These are phyloP conservation scores for Brachypteracias leptosomus DNA, from an alignment of 2,113 vertebrate species.

Conservation along the genomic window DNA sequence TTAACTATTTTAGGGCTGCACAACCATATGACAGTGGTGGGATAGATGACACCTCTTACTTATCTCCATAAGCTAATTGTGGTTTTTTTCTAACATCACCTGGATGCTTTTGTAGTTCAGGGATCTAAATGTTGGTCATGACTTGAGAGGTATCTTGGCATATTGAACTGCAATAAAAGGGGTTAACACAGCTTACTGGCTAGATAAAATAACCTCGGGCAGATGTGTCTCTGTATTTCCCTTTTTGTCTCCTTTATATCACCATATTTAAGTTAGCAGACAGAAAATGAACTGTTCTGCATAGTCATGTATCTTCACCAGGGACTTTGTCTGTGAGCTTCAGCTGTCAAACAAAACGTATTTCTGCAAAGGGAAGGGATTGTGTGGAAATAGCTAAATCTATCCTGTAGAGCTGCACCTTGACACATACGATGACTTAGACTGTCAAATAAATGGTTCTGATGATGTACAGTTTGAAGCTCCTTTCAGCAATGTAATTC, in stretches of 20 bases:
- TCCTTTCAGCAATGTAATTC: slow-evolving; percentile 34
- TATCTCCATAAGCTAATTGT: not conserved
- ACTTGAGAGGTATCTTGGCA: not conserved
- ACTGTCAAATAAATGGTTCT: slow-evolving; percentile 29
- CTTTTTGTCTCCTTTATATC: not conserved
- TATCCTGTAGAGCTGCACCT: slow-evolving; percentile 3
- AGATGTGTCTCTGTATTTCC: not conserved
- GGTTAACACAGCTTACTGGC: not conserved
- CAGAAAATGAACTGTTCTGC: not conserved
- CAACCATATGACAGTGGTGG: not conserved
- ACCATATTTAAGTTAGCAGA: not conserved
- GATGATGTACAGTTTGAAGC: slow-evolving; percentile 10
- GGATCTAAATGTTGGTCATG: not conserved
- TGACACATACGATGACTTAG: not conserved
- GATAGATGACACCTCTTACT: not conserved
- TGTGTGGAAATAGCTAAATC: not conserved
- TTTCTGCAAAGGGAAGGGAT: slow-evolving; percentile 35
- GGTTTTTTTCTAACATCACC: not conserved
- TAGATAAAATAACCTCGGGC: not conserved
- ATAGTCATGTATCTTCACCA: not conserved
- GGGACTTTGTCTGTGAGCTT: not conserved
- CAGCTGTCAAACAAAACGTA: slow-evolving; percentile 15
- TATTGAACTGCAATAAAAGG: not conserved
- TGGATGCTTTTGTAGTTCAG: not conserved
- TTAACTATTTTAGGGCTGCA: not conserved